A percentile compares a stretch with the other conserved stretches of the same genome.
These are phyloP conservation scores for Carduelis carduelis DNA, from an alignment of 2,797 vertebrate species.

Conservation along the genomic window DNA sequence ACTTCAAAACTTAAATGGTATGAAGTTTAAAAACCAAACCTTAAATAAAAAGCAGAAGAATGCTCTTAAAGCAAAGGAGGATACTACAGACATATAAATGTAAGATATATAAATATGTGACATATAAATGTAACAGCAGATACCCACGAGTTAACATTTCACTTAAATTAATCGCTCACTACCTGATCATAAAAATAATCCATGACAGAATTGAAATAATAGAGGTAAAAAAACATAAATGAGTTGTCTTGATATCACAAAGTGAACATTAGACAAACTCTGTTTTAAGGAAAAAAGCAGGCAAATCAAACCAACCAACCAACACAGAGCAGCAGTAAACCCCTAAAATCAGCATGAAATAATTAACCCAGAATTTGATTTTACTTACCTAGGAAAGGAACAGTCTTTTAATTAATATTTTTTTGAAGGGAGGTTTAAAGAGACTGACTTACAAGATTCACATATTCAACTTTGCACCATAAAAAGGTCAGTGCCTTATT, in stretches of 20 bases:
- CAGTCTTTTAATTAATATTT: background rate
- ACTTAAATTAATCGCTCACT: background rate
- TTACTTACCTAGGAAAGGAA: background rate
- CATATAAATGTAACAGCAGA: background rate
- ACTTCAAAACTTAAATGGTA: background rate
- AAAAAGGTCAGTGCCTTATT: background rate
- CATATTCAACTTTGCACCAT: background rate
- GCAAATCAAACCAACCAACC: background rate
- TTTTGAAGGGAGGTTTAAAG: background rate
- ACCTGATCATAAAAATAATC: background rate
- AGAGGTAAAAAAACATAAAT: background rate
- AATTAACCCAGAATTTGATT: background rate
- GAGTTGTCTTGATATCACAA: background rate
- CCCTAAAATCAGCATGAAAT: background rate
- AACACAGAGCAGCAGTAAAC: background rate
- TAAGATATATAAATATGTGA: background rate
- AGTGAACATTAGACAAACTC: background rate
- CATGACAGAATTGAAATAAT: fast-evolving
- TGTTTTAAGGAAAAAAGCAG: background rate
- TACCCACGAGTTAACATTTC: fast-evolving
- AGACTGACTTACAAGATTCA: background rate
- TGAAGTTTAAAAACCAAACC: slow-evolving; percentile 10
- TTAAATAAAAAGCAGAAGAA: background rate
- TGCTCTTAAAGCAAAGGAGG: background rate
- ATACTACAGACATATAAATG: background rate